Percentiles rank a stretch among this genome's conserved stretches.
These are phyloP conservation scores for Rhodinocichla rosea DNA, from an alignment of 2,113 vertebrate species.

Conservation along the genomic window DNA sequence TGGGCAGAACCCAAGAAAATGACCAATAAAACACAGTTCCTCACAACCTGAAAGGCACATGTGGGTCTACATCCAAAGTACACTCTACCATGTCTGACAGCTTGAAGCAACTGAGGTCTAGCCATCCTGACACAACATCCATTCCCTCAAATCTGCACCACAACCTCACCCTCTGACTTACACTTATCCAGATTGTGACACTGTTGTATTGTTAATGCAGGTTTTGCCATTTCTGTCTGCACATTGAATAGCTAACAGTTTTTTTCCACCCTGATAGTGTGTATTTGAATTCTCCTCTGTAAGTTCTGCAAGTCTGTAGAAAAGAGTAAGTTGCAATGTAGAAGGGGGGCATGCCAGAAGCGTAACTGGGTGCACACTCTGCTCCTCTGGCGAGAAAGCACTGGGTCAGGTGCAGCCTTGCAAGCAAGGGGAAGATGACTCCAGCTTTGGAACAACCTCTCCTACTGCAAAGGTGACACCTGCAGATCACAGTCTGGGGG, in stretches of 20 bases:
- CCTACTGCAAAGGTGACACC: background rate
- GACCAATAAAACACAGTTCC: background rate
- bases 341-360: fast-evolving
- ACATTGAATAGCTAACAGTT: background rate
- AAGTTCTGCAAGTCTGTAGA: background rate
- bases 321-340: background rate
- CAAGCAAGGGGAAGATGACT: background rate
- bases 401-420: background rate
- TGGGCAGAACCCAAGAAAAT: background rate
- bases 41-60: background rate
- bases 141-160: background rate
- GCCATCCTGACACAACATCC: background rate
- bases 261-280: background rate
- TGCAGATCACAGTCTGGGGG: background rate
- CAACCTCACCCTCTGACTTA: background rate
- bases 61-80: background rate
- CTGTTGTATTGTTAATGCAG: background rate
- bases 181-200: background rate
- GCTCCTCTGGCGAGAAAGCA: background rate
- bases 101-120: background rate
- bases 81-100: background rate
- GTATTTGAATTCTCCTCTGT: background rate
- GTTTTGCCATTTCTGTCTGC: background rate
- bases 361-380: background rate
- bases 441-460: background rate